Conservation (phyloP, 2,113 vertebrate species). For the Callipepla squamata region DNA sequence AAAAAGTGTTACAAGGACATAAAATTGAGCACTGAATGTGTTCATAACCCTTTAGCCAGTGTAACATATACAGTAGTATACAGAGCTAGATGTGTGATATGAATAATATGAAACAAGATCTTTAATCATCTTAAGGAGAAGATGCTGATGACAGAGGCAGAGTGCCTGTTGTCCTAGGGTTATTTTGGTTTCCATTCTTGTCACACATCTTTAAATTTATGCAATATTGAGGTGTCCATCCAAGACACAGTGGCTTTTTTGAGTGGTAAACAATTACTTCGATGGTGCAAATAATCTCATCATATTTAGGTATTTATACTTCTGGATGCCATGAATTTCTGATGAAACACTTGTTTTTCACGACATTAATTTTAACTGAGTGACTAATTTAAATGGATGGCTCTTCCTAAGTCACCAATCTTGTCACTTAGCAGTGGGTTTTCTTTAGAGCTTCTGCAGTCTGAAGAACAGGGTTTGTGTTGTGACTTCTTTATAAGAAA, state of each 20-base stretch:
- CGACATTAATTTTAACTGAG: constrained; percentile 15
- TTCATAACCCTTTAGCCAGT: background rate
- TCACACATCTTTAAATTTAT: background rate
- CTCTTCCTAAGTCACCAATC: background rate
- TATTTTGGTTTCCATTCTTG: background rate
- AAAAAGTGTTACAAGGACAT: background rate
- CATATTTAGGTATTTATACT: constrained; percentile 18
- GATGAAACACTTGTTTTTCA: fast-evolving
- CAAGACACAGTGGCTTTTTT: background rate
- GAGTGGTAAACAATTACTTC: constrained; percentile 4
- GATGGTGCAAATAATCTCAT: background rate
- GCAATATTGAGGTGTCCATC: background rate
- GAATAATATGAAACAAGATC: background rate
- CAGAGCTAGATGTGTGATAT: background rate
- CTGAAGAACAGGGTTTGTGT: background rate
- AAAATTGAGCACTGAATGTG: background rate
- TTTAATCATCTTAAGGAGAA: background rate
- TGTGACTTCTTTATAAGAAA: background rate
- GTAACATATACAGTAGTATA: background rate
- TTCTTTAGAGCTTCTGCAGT: background rate
- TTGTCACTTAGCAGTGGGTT: background rate
- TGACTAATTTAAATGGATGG: constrained; percentile 8
- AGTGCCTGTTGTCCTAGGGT: background rate
- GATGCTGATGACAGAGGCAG: background rate
- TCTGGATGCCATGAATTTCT: background rate